phyloP scores from a whole-genome alignment of 1,140 invertebrate species.

The Orius insidiosus region DNA sequence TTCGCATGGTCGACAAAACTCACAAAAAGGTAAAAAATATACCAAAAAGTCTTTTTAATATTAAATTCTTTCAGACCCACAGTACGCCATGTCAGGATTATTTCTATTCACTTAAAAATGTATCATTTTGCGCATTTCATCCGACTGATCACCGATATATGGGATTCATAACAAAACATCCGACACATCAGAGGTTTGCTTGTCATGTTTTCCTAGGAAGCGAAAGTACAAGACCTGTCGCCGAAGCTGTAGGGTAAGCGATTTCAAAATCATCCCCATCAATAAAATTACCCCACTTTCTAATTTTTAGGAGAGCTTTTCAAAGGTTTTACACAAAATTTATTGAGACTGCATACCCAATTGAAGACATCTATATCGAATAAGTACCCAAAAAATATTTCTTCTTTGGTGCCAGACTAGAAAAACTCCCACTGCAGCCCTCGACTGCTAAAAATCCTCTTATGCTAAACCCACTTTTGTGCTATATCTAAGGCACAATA shows the following conservation, averaged over 20 bases:
- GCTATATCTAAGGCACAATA: too few relatives aligned
- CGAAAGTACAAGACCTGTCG: constrained; percentile 84
- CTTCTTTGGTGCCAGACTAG: too few relatives aligned
- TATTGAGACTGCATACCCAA: constrained; percentile 94
- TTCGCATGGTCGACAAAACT: constrained; percentile 82
- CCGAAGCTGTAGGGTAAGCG: constrained; percentile 86
- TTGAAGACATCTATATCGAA: constrained; percentile 97
- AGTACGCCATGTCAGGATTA: constrained; percentile 77
- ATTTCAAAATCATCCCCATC: too few relatives aligned
- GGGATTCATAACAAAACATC: constrained; percentile 96
- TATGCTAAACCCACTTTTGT: too few relatives aligned
- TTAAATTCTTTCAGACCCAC: constrained; percentile 36
- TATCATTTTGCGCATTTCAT: constrained; percentile 96
- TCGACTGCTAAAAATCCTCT: too few relatives aligned
- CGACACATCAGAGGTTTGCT: constrained; percentile 83
- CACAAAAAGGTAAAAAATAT: constrained; percentile 41
- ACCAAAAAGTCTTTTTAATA: background rate
- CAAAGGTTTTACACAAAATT: constrained; percentile 97
- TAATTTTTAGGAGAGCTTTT: constrained; percentile 83
- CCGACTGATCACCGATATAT: constrained; percentile 89
- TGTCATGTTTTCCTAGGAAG: constrained; percentile 92
- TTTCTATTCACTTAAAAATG: constrained; percentile 93
- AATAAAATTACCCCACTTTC: too few relatives aligned
- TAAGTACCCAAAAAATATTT: too few relatives aligned
- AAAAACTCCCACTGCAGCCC: too few relatives aligned